Conservation (phyloP, 2,888 invertebrate species). For the Corbicula japonica region DNA sequence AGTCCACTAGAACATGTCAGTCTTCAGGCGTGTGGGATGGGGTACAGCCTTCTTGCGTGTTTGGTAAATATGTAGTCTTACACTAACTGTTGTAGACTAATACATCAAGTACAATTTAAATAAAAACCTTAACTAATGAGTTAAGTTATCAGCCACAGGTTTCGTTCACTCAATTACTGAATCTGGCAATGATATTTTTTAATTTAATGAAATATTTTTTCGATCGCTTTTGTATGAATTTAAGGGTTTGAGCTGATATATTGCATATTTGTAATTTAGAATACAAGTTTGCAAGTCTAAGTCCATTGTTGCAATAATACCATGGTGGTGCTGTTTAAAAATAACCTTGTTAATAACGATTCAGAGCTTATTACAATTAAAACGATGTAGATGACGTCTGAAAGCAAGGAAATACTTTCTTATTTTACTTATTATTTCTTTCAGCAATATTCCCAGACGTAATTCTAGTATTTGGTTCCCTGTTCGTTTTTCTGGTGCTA, state of each 20-base stretch:
- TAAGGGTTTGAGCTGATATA: no score
- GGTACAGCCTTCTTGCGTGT: constrained; percentile 52
- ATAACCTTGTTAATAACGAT: neutral
- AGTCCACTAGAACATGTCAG: constrained; percentile 46
- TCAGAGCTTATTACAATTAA: neutral
- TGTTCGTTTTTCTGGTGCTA: constrained; percentile 53
- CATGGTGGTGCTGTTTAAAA: neutral
- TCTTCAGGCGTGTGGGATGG: constrained; percentile 59
- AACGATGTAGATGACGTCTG: neutral
- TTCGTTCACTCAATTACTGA: no score
- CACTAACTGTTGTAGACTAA: no score
- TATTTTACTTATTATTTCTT: constrained; percentile 19
- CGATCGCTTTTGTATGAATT: neutral
- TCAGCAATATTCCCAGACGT: constrained; percentile 60
- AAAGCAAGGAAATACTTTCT: neutral
- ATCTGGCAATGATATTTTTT: neutral
- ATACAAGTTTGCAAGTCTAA: neutral
- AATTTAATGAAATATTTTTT: neutral
- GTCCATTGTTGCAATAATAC: neutral
- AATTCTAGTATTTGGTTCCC: constrained; percentile 48
- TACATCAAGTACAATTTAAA: neutral
- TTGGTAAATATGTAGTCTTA: constrained; percentile 31
- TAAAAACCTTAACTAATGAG: neutral
- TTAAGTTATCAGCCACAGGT: neutral
- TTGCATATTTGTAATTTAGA: neutral